Conservation (phyloP, 2,888 invertebrate genomes). For the Apomyelois bistriatella region DNA sequence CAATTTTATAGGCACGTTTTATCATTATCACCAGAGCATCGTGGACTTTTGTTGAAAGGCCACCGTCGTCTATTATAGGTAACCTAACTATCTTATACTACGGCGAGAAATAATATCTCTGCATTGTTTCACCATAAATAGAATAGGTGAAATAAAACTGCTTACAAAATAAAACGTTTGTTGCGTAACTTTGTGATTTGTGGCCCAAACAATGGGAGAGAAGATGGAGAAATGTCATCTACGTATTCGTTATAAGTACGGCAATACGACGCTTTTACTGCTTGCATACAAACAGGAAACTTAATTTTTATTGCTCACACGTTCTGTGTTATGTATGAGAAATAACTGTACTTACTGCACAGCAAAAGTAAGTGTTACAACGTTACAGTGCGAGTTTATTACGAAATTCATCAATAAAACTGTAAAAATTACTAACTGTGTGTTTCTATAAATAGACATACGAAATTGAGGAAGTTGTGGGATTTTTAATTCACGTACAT, state of each 20-base stretch:
- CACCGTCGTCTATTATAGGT: too few species aligned
- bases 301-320: conserved; percentile 4
- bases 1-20: too few species aligned
- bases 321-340: neutral
- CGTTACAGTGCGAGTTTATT: too few species aligned
- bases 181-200: neutral
- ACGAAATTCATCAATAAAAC: neutral
- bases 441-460: too few species aligned
- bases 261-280: neutral
- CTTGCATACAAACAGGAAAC: neutral
- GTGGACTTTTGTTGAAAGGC: too few species aligned
- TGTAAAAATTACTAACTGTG: too few species aligned
- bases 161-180: neutral
- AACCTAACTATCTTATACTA: too few species aligned
- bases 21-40: too few species aligned
- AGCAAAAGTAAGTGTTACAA: neutral
- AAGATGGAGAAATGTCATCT: neutral
- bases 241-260: neutral
- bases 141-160: neutral
- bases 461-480: too few species aligned
- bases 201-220: neutral
- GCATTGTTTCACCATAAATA: neutral
- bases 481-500: too few species aligned
- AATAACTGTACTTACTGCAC: neutral
- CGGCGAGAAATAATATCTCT: too few species aligned